phyloP scores from a whole-genome alignment of 2,888 invertebrate genomes.

The Eristalinus sepulchralis region DNA sequence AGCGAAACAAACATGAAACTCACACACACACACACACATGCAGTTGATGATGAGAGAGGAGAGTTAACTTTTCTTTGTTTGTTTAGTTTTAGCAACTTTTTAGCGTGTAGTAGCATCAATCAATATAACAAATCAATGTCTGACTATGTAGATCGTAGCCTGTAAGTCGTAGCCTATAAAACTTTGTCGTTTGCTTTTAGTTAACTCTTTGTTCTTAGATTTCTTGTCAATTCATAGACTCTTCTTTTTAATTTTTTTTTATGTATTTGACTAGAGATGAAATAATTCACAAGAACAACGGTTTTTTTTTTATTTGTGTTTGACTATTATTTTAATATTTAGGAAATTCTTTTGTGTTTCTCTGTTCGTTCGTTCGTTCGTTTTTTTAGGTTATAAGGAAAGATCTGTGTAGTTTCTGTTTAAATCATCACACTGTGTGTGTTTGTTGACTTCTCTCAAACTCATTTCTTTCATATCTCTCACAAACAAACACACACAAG shows the following conservation, averaged over 20 bases:
- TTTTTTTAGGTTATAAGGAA: constrained; percentile 8
- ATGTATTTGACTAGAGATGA: constrained; percentile 37
- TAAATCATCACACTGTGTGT: constrained; percentile 40
- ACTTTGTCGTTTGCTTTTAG: constrained; percentile 43
- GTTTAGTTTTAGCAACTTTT: constrained; percentile 19
- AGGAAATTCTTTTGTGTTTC: constrained; percentile 20
- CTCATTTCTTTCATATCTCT: neutral
- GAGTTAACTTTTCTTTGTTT: constrained; percentile 17
- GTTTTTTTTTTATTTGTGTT: constrained; percentile 8
- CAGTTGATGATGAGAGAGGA: constrained; percentile 11
- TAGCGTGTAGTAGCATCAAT: constrained; percentile 14
- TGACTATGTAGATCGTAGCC: constrained; percentile 63
- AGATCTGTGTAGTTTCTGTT: constrained; percentile 14
- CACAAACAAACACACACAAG: constrained; percentile 12
- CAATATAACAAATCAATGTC: constrained; percentile 61
- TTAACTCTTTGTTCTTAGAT: constrained; percentile 16
- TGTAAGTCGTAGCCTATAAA: constrained; percentile 42
- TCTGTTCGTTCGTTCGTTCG: neutral
- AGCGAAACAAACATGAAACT: constrained; percentile 15
- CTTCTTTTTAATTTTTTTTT: constrained; percentile 46
- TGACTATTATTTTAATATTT: constrained; percentile 8
- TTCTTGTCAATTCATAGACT: constrained; percentile 44
- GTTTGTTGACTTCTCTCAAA: constrained; percentile 14
- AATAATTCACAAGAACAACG: neutral
- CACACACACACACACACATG: constrained; percentile 18